Base-by-base conservation (phyloP, 2,797 vertebrate genomes). In the Emydoidea blandingii region DNA sequence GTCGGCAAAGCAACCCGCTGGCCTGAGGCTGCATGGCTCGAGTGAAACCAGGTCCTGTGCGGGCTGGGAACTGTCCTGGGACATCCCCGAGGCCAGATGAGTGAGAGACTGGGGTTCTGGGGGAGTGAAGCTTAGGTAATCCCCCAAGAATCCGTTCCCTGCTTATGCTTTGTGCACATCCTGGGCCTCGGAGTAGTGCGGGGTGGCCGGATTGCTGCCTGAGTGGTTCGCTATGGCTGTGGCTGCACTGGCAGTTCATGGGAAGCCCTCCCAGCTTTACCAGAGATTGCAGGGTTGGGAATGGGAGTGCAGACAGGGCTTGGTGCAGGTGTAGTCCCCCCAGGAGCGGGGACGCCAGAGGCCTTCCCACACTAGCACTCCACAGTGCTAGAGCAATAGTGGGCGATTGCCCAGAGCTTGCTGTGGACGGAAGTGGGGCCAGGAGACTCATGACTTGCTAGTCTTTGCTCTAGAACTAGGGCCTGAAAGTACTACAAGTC, bases 181-280 rank as follows among this genome's bases (percentile, higher is more conserved):
- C n/a, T 19, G 18, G n/a, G n/a, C 34, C 18, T n/a, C 62, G 9
- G 34, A 18, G 34, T 21, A 65, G 34, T n/a, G 74, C 4, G 27
- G 44, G 74, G 27, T 31, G 74, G 41, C 74, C 0, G 2, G 3
- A 14, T 47, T 15, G 52, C 52, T 44, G 15, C 2, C n/a, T 2
- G 41, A 44, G 25, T 0, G 0, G 86, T 56, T 57, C 34, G 41
- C 15, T 59, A 5, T 0, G 5, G 76, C 56, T 18, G 34, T 1
- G n/a, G 18, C 65, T 37, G 34, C 31, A 16, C 57, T 68, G n/a
- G 18, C 65, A 21, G 65, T 37, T 18, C 65, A 10, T 1, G n/a
- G 65, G 65, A 6, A 37, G n/a, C 10, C 34, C 65, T 21, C 65
- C 34, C 34, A 37, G 16, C 29, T 14, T 34, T 6, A 6, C 57